A percentile compares a stretch with the other conserved stretches of the same genome.
Evolutionary conservation across 2,888 invertebrate genomes (phyloP).

Genomic region (Ceramica pisi): DNA sequence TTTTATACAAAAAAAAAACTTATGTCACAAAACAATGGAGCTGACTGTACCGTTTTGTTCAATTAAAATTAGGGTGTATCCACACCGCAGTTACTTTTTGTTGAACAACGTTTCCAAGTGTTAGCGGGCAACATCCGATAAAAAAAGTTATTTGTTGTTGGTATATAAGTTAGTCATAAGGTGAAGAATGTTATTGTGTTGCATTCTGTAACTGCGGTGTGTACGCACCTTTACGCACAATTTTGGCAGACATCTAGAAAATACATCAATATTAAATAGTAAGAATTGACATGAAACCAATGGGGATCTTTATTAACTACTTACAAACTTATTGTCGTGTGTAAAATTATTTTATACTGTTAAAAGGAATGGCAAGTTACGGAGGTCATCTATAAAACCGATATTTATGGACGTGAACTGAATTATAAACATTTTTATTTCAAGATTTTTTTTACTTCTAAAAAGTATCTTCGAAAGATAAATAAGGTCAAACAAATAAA

Average conservation of each 20-base stretch:
- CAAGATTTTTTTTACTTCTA: background rate
- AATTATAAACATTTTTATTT: background rate
- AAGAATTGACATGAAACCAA: slow-evolving; percentile 82
- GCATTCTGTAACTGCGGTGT: too few species aligned
- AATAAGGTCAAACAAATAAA: too few species aligned
- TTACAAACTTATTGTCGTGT: slow-evolving; percentile 79
- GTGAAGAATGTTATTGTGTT: too few species aligned
- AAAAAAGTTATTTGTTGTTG: too few species aligned
- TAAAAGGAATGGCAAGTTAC: slow-evolving; percentile 77
- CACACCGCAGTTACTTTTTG: too few species aligned
- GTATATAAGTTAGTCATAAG: too few species aligned
- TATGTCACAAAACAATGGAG: background rate
- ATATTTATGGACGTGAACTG: slow-evolving; percentile 33
- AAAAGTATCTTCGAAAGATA: background rate
- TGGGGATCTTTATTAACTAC: slow-evolving; percentile 68
- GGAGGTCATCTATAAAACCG: slow-evolving; percentile 53
- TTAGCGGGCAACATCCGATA: too few species aligned
- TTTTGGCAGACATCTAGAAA: slow-evolving; percentile 61
- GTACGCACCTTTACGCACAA: too few species aligned
- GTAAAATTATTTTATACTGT: slow-evolving; percentile 68
- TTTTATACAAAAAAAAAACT: background rate
- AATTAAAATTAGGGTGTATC: too few species aligned
- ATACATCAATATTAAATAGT: slow-evolving; percentile 64
- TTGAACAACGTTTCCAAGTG: too few species aligned
- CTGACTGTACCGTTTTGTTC: slow-evolving; percentile 24